A percentile compares a stretch with the other conserved stretches of the same genome.
phyloP scores from a whole-genome alignment of 2,888 invertebrate species.

The Acanthacorydalis orientalis region DNA sequence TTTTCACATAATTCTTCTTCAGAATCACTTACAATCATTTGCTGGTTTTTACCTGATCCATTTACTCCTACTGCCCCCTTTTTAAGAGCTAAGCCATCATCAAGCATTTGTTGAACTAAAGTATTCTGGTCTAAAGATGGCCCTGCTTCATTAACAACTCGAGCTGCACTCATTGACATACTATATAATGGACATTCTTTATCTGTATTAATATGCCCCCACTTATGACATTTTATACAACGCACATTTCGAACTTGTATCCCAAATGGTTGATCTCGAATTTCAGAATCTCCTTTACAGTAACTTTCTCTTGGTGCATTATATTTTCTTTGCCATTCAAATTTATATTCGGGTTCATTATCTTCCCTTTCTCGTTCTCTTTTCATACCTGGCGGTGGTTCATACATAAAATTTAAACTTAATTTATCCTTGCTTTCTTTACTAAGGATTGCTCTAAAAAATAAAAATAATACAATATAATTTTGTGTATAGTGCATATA shows the following conservation, averaged over 20 bases:
- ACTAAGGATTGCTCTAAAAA: conserved; percentile 74
- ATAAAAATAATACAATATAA: conserved; percentile 9
- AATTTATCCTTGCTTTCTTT: conserved; percentile 97
- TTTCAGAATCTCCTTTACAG: conserved; percentile 94
- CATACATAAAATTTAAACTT: conserved; percentile 98
- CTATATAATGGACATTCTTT: conserved; percentile 92
- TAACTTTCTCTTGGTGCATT: conserved; percentile 98
- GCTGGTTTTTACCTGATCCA: conserved; percentile 24
- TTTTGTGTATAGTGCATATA: background rate
- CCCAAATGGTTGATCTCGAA: conserved; percentile 96
- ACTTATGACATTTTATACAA: conserved; percentile 97
- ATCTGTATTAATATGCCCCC: conserved; percentile 98
- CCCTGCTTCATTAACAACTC: conserved; percentile 44
- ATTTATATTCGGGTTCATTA: conserved; percentile 93
- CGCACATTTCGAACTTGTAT: conserved; percentile 94
- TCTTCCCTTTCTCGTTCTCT: conserved; percentile 82
- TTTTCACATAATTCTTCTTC: conserved; percentile 34
- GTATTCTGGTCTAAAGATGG: conserved; percentile 52
- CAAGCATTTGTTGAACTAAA: conserved; percentile 78
- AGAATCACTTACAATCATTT: conserved; percentile 39
- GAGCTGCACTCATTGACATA: conserved; percentile 65
- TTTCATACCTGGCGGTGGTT: conserved; percentile 93
- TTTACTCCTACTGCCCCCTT: conserved; percentile 45
- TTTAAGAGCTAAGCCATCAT: conserved; percentile 80
- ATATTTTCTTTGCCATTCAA: conserved; percentile 99